Conservation (phyloP, 92 coral and sea anemone species). For the Phenganax stokvisi region DNA sequence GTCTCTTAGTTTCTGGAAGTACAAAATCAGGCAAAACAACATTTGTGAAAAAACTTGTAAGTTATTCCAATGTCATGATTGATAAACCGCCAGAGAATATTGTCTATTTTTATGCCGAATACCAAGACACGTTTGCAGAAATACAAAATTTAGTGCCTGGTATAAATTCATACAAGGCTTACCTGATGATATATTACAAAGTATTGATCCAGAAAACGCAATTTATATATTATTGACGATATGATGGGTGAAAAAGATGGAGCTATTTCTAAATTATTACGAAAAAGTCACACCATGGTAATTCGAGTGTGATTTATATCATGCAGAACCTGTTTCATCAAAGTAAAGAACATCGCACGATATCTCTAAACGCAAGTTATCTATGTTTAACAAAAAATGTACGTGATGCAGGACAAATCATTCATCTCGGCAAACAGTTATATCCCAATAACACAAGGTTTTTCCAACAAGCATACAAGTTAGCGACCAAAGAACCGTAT, state of each 20-base stretch:
- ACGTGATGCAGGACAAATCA: slow-evolving; percentile 53
- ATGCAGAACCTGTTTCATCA: slow-evolving; percentile 45
- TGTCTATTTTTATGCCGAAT: neutral
- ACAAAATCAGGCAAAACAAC: neutral
- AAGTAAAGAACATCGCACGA: slow-evolving; percentile 40
- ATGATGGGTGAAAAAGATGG: slow-evolving; percentile 47
- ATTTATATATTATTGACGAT: slow-evolving; percentile 47
- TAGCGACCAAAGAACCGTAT: slow-evolving; percentile 44
- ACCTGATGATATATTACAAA: neutral
- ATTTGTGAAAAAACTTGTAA: neutral
- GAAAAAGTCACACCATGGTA: slow-evolving; percentile 51
- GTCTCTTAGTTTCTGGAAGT: neutral
- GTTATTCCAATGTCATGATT: neutral
- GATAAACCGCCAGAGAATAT: neutral
- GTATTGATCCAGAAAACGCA: slow-evolving; percentile 19
- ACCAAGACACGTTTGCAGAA: neutral
- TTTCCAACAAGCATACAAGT: slow-evolving; percentile 44
- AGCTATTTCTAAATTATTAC: slow-evolving; percentile 48
- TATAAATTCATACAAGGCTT: too few species aligned
- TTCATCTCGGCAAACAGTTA: slow-evolving; percentile 7
- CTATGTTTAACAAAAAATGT: slow-evolving; percentile 11
- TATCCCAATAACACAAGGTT: slow-evolving; percentile 29
- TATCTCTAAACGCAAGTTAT: slow-evolving; percentile 35
- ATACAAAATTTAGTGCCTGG: neutral
- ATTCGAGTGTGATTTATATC: slow-evolving; percentile 36